Evolutionary conservation across 2,113 vertebrate genomes (phyloP).

Genomic region (Albula goreensis): DNA sequence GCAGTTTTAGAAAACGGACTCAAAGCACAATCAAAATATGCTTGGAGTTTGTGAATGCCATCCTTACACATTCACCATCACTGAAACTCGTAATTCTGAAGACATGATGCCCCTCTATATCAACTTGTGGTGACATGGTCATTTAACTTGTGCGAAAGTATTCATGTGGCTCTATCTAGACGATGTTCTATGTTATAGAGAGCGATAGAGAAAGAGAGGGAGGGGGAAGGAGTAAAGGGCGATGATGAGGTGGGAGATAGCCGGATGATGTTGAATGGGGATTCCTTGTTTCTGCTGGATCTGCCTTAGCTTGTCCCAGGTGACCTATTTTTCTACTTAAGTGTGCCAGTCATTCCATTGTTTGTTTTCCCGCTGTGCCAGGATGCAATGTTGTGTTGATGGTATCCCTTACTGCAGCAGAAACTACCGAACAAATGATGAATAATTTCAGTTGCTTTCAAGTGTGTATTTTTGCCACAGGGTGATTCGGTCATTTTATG

Average conservation of each 20-base stretch:
- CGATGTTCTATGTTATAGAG: no score
- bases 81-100: no score
- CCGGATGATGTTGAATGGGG: background rate
- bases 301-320: constrained; percentile 3
- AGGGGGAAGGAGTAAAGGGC: no score
- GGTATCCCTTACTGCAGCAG: background rate
- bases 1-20: no score
- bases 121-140: no score
- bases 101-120: no score
- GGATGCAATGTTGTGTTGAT: background rate
- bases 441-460: background rate
- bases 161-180: no score
- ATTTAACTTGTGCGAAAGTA: no score
- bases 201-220: no score
- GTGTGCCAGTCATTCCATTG: background rate
- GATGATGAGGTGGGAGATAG: background rate
- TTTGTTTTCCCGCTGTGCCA: background rate
- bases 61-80: no score
- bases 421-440: background rate
- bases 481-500: background rate
- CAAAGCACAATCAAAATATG: no score
- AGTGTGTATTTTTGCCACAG: background rate
- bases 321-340: background rate
- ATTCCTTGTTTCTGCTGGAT: constrained; percentile 13
- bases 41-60: no score